These are phyloP conservation scores for Drosophila gaucha DNA, from an alignment of 2,888 invertebrate species.

Conservation along the genomic window DNA sequence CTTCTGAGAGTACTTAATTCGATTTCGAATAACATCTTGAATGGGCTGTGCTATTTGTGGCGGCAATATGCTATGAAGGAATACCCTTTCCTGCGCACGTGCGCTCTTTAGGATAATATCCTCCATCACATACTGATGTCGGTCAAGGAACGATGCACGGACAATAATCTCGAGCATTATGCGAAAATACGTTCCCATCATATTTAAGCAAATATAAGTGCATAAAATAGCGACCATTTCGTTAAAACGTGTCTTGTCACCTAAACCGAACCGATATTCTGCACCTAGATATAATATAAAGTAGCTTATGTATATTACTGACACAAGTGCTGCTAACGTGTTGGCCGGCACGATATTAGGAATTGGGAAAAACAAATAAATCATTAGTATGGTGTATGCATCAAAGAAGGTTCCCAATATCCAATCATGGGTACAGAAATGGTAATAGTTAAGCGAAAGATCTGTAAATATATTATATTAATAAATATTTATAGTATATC, in stretches of 20 bases:
- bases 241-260: not conserved
- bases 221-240: not conserved
- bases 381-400: conserved; percentile 38
- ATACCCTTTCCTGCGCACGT: conserved; percentile 61
- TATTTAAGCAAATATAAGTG: conserved; percentile 36
- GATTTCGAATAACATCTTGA: conserved; percentile 86
- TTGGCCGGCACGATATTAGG: conserved; percentile 26
- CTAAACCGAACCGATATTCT: not conserved
- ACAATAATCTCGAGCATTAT: conserved; percentile 49
- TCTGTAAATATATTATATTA: conserved; percentile 8
- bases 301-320: conserved; percentile 14
- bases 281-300: not conserved
- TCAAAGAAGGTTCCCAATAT: conserved; percentile 37
- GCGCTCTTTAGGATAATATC: conserved; percentile 41
- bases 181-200: conserved; percentile 55
- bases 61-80: conserved; percentile 94
- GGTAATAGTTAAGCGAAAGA: conserved; percentile 19
- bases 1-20: conserved; percentile 81
- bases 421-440: conserved; percentile 25
- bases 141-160: conserved; percentile 63
- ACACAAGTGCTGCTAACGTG: conserved; percentile 11
- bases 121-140: conserved; percentile 60
- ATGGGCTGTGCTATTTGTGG: conserved; percentile 90
- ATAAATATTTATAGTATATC: not conserved
- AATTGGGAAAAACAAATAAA: conserved; percentile 62